Evolutionary conservation across 2,888 invertebrate genomes (phyloP), one percentile per base, ranked within the genome.

Genomic region (Volucella inanis): DNA sequence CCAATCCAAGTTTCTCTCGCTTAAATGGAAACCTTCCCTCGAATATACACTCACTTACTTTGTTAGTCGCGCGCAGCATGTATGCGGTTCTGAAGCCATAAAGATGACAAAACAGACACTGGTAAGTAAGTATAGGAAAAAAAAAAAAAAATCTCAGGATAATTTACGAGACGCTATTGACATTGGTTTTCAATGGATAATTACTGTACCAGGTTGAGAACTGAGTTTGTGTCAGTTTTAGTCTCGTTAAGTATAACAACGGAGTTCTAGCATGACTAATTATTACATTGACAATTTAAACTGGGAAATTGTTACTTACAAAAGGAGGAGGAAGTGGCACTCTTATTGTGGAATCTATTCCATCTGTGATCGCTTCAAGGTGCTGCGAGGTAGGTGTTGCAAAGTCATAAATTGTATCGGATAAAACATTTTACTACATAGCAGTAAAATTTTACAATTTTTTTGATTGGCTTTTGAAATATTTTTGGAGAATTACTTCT

Each of bases 81-180:
- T 61, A 85, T 85, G 84, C 71, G 84, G 84, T 85, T 59, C 80
- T 31, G 52, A 52, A 72, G 76, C 59, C 85, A 72, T 85, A 85
- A 85, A 85, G 76, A 85, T 85, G 85, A 81, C 81, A 85, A 85
- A 85, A 85, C 85, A 85, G 80, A 22, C 67, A 61, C 10, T 55
- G 62, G 49, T n/a, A 50, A 57, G n/a, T 62, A 54, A 54, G 59
- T 62, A 38, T 52, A 57, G 12, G n/a, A n/a, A n/a, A 31, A 6
- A 31, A 31, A 39, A 55, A 80, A 61, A 22, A 49, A 65, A 72
- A 75, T 74, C 70, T 65, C 54, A n/a, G 15, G 45, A 55, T 81
- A 62, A 85, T 85, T 85, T 85, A 85, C 72, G 76, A 64, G 31
- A 14, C 41, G 57, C 85, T 72, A 77, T 85, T 85, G 81, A 85